Evolutionary conservation across 2,113 vertebrate species (phyloP).

Genomic region (Notarius quadriscutis): DNA sequence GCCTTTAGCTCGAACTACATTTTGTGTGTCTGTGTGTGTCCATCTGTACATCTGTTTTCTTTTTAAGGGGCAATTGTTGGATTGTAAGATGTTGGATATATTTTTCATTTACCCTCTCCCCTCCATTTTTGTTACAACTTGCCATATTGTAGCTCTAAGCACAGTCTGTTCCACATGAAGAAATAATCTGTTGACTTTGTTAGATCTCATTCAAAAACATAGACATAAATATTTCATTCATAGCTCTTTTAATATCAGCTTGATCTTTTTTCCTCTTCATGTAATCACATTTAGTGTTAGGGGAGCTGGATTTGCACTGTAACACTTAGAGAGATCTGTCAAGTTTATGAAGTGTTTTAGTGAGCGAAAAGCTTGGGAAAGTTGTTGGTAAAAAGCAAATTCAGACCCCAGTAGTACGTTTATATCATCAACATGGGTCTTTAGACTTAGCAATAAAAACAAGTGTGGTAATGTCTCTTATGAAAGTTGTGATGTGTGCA

Average conservation of each 20-base stretch:
- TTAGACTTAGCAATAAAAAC: constrained; percentile 38
- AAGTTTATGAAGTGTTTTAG: constrained; percentile 43
- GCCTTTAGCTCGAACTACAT: background rate
- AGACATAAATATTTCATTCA: constrained; percentile 20
- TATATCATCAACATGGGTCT: constrained; percentile 10
- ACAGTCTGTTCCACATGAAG: background rate
- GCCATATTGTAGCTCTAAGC: constrained; percentile 4
- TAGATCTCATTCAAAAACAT: background rate
- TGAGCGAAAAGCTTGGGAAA: constrained; percentile 17
- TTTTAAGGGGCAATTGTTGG: background rate
- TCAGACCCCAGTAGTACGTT: constrained; percentile 25
- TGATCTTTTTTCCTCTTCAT: background rate
- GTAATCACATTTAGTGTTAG: constrained; percentile 17
- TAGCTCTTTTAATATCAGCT: constrained; percentile 10
- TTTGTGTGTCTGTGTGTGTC: background rate
- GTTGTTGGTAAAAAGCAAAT: constrained; percentile 36
- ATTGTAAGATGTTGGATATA: background rate
- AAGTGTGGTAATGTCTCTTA: constrained; percentile 9
- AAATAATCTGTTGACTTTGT: background rate
- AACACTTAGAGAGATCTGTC: constrained; percentile 15
- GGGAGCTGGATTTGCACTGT: constrained; percentile 16
- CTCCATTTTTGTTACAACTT: background rate
- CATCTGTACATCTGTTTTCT: background rate
- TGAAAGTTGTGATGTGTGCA: constrained; percentile 2
- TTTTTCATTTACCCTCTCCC: background rate